phyloP scores from a whole-genome alignment of 1,140 invertebrate species.

The Alviniconcha marisindica region DNA sequence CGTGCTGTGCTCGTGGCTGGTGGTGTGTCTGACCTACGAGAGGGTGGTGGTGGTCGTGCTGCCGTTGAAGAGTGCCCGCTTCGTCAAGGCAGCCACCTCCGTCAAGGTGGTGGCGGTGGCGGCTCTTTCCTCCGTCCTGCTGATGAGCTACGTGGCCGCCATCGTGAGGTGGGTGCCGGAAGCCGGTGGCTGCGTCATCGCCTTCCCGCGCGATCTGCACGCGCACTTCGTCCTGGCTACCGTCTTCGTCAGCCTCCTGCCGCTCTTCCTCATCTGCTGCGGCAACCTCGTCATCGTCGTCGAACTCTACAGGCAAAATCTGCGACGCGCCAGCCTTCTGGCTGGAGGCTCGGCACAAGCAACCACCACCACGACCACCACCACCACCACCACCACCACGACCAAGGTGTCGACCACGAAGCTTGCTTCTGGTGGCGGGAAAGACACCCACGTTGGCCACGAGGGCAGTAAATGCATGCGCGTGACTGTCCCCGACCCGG shows the following conservation, averaged over 20 bases:
- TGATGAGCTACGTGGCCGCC: conserved; percentile 32
- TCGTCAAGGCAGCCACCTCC: conserved; percentile 20
- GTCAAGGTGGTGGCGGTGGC: conserved; percentile 14
- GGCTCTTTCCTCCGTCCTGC: not conserved
- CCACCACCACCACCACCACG: too few species aligned
- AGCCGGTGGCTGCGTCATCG: conserved; percentile 22
- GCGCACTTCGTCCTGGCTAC: conserved; percentile 42
- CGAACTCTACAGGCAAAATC: conserved; percentile 7
- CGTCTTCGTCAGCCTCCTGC: conserved; percentile 40
- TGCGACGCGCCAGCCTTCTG: not conserved
- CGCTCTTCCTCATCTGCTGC: conserved; percentile 36
- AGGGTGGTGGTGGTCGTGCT: conserved; percentile 40
- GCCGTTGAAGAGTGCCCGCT: conserved; percentile 24
- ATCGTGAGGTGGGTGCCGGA: conserved; percentile 14
- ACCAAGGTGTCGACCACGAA: too few species aligned
- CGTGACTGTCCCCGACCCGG: too few species aligned
- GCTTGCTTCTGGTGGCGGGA: too few species aligned
- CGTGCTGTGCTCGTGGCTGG: conserved; percentile 44
- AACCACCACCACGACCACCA: too few species aligned
- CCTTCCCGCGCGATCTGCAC: not conserved
- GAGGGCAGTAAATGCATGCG: too few species aligned
- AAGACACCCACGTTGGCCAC: too few species aligned
- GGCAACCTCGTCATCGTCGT: conserved; percentile 41
- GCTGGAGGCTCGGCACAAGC: not conserved
- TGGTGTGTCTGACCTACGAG: conserved; percentile 43